Base-by-base conservation (phyloP, 2,888 invertebrate species). In the Alsophila aescularia region DNA sequence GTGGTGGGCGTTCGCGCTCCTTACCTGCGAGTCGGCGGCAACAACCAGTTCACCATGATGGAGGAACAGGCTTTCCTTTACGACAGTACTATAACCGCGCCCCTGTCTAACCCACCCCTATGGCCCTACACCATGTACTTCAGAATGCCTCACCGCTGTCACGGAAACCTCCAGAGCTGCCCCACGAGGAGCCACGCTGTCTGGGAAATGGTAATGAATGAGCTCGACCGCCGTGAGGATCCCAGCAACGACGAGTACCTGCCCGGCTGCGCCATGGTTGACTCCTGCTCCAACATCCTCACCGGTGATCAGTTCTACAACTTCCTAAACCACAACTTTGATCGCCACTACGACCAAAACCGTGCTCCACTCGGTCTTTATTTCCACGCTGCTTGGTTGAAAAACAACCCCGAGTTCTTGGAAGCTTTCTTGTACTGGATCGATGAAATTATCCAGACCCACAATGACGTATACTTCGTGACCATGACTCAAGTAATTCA, bases 101-200 rank as follows among this genome's bases (percentile, higher is more conserved):
- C 98, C 0, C 92, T 98, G 31, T 96, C 96, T 67, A 97, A 97
- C 80, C 97, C 97, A 14, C 98, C 98, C 47, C 94, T 98, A 66
- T 99, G 99, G 99, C 99, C 99, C 2, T 99, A 99, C 93, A 99
- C 98, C 53, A 96, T 99, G 95, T 98, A 98, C 93, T 98, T 98
- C 94, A 95, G 97, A 74, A 97, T 98, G 96, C 97, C 98, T 0
- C 98, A 98, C 85, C 94, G 96, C 58, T 98, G 98, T 77, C 97
- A 98, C 81, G 98, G 98, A 61, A 98, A 98, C 86, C 90, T 97
- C 54, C 98, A 98, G 83, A 96, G 95, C 80, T 98, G 97, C 81
- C 97, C 97, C 9, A 97, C 97, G 1, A 95, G 97, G 79, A 96
- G 96, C 64, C 98, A 98, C 85, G 97, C 98, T 41, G 97, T 98